These are phyloP conservation scores for Upupa epops DNA, from an alignment of 2,113 vertebrate species.

Conservation along the genomic window DNA sequence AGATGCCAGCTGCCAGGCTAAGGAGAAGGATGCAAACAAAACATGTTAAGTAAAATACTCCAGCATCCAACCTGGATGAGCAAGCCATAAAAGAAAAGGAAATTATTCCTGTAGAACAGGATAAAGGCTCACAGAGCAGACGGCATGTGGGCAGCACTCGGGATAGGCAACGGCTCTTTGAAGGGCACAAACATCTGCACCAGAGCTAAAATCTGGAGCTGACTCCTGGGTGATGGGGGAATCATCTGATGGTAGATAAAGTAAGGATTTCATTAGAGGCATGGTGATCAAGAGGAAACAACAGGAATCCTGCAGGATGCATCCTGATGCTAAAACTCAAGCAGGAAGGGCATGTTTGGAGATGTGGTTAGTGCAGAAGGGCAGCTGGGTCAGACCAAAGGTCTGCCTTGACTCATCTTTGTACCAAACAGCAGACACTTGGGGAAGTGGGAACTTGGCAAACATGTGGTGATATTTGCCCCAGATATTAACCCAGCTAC, in stretches of 20 bases:
- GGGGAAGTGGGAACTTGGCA: not conserved
- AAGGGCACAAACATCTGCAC: not conserved
- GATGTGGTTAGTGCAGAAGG: not conserved
- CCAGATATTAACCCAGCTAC: not conserved
- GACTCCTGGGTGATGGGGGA: not conserved
- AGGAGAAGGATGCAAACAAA: conserved; percentile 44
- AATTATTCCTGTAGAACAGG: conserved; percentile 29
- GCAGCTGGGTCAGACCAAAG: not conserved
- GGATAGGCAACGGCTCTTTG: not conserved
- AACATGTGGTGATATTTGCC: not conserved
- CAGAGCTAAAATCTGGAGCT: not conserved
- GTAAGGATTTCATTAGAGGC: not conserved
- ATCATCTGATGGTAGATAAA: not conserved
- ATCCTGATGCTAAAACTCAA: conserved; percentile 24
- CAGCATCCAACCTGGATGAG: not conserved
- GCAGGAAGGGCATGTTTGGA: not conserved
- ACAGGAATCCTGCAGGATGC: not conserved
- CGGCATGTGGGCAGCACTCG: conserved; percentile 7
- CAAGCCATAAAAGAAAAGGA: conserved; percentile 34
- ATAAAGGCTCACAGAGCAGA: conserved; percentile 10
- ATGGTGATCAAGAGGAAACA: not conserved
- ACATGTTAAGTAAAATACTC: not conserved
- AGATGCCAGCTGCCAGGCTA: not conserved
- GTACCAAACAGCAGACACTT: not conserved
- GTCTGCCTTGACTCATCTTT: conserved; percentile 17